Conservation (phyloP, 2,797 vertebrate genomes). For the Enteromius paludinosus region DNA sequence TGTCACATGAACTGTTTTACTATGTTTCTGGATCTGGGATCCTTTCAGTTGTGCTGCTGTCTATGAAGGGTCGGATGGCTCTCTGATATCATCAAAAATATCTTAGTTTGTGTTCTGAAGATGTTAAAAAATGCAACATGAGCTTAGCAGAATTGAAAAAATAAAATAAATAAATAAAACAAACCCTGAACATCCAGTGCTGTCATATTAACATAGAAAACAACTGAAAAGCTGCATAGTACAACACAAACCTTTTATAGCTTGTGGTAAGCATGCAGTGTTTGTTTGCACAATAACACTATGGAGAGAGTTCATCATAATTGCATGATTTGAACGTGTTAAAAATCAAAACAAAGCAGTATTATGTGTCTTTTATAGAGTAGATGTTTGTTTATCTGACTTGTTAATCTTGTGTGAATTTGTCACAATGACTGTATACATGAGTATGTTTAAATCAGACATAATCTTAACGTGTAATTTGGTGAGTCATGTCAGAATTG, state of each 20-base stretch:
- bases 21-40: too few relatives aligned
- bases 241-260: background rate
- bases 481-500: slow-evolving; percentile 30
- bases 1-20: too few relatives aligned
- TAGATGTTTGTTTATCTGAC: slow-evolving; percentile 8
- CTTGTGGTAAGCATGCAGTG: background rate
- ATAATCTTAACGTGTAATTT: background rate
- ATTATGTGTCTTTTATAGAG: slow-evolving; percentile 14
- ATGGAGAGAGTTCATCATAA: background rate
- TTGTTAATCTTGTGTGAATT: slow-evolving; percentile 19
- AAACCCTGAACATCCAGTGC: background rate
- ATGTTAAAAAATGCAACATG: background rate
- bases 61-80: too few relatives aligned
- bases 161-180: background rate
- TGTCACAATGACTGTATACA: slow-evolving; percentile 19
- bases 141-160: background rate
- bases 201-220: slow-evolving; percentile 2
- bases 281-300: background rate
- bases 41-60: too few relatives aligned
- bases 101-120: background rate
- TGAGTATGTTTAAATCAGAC: slow-evolving; percentile 26
- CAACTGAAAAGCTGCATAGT: background rate
- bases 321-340: background rate
- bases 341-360: slow-evolving; percentile 6
- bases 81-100: background rate